Conservation (phyloP, 2,797 vertebrate genomes). For the Lepus townsendii region DNA sequence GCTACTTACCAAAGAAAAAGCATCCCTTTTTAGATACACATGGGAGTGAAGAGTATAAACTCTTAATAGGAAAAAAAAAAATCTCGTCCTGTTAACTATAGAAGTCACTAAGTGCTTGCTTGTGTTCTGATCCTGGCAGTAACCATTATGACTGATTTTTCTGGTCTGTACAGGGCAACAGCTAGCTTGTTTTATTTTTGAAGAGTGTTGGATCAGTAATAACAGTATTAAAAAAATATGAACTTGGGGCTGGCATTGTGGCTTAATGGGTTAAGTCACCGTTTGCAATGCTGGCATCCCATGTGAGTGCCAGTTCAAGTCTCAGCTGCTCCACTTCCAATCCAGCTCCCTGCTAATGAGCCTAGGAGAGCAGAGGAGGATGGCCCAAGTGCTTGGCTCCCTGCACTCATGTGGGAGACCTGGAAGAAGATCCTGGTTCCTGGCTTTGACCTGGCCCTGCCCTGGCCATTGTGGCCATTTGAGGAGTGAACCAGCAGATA, state of each 20-base stretch:
- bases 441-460: no score
- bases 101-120: not conserved
- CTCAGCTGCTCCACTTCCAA: no score
- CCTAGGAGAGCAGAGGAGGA: no score
- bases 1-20: not conserved
- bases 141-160: not conserved
- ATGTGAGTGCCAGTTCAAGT: no score
- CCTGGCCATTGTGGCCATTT: no score
- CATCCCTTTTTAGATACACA: not conserved
- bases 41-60: not conserved
- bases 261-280: no score
- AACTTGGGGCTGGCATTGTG: not conserved
- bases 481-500: no score
- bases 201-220: constrained; percentile 14
- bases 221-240: not conserved
- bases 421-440: no score
- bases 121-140: not conserved
- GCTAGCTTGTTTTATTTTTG: constrained; percentile 45
- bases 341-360: no score
- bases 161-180: not conserved
- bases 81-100: not conserved
- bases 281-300: no score
- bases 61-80: not conserved
- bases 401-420: no score
- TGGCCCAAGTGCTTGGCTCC: no score